Evolutionary conservation across 2,888 invertebrate species (phyloP).

Genomic region (Torymus texanus): DNA sequence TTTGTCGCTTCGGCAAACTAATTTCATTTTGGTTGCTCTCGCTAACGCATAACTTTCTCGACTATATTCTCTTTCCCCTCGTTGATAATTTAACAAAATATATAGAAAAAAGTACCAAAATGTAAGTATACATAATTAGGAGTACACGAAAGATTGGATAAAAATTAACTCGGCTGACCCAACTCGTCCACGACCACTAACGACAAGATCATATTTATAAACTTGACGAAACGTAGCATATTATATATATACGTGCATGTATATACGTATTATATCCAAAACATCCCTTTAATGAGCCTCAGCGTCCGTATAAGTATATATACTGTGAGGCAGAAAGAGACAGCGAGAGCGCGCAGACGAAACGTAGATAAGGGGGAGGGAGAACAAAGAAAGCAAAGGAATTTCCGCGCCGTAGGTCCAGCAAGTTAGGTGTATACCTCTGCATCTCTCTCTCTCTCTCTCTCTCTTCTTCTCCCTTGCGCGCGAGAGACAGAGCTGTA

Average conservation of each 20-base stretch:
- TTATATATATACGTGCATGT: not conserved
- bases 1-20: not conserved
- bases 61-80: too few species aligned
- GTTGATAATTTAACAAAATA: too few species aligned
- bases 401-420: slow-evolving; percentile 51
- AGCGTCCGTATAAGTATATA: not conserved
- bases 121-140: too few species aligned
- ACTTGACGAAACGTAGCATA: slow-evolving; percentile 4
- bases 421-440: slow-evolving; percentile 27
- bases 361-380: not conserved
- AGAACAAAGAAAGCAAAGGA: slow-evolving; percentile 50
- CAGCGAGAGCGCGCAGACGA: not conserved
- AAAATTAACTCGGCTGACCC: not conserved
- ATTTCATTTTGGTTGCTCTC: not conserved
- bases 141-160: not conserved
- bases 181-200: too few species aligned
- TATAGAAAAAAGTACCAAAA: too few species aligned
- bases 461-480: too few species aligned
- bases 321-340: not conserved
- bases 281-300: slow-evolving; percentile 33
- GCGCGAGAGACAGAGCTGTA: slow-evolving; percentile 1
- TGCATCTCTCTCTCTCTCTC: too few species aligned
- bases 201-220: slow-evolving; percentile 1
- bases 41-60: too few species aligned
- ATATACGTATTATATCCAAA: not conserved